Conservation (phyloP, 2,113 vertebrate genomes). For the Anhinga rufa region DNA sequence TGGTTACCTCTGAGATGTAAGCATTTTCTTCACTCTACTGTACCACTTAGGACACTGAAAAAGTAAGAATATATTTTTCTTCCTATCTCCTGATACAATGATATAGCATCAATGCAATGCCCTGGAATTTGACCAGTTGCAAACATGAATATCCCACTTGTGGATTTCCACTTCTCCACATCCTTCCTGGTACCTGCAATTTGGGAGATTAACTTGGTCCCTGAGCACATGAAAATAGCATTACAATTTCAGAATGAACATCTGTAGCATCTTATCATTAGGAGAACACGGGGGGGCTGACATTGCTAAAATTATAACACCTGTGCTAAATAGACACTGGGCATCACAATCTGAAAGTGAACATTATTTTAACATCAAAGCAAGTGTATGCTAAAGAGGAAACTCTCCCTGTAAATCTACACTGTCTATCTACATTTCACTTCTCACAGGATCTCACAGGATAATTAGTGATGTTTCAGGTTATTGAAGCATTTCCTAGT, state of each 20-base stretch:
- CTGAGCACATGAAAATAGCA: background rate
- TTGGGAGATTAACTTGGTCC: background rate
- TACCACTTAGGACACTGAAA: background rate
- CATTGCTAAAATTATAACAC: background rate
- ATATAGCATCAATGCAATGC: background rate
- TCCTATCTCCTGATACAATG: background rate
- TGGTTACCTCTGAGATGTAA: background rate
- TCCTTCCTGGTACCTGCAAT: background rate
- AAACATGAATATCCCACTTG: background rate
- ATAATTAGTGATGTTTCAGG: conserved; percentile 52
- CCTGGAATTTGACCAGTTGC: background rate
- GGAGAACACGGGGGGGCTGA: background rate
- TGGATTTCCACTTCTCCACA: background rate
- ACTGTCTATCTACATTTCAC: background rate
- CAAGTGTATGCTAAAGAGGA: background rate
- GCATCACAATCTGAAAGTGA: conserved; percentile 29
- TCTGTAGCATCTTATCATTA: background rate
- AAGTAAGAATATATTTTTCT: background rate
- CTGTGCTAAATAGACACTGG: conserved; percentile 26
- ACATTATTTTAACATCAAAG: conserved; percentile 36
- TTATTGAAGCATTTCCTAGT: background rate
- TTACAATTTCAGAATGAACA: background rate
- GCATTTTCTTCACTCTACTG: background rate
- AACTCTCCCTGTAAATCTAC: background rate
- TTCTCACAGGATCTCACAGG: conserved; percentile 17